Base-by-base conservation (phyloP, 2,888 invertebrate species). In the Sinopyrophorus schimmeli region DNA sequence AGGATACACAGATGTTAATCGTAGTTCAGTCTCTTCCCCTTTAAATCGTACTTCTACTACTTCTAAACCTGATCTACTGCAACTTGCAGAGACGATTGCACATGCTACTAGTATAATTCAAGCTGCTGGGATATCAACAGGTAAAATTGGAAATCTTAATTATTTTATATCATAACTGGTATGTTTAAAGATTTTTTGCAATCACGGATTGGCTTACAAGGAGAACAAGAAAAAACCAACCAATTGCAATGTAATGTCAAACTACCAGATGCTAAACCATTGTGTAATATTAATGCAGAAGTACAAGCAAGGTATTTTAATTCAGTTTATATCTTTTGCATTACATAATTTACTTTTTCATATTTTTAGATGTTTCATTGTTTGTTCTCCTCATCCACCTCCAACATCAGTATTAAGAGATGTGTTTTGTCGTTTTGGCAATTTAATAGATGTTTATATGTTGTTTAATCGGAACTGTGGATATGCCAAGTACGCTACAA, bases 391-490 rank as follows among this genome's bases (percentile, higher is more conserved):
- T 0, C 76, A 77, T 46, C 68, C 92, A 28, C 89, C 93, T 7
- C 86, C 90, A 1, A 76, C 85, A 58, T 81, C 86, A 48, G 85
- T 89, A 14, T 76, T 96, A 65, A 84, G 87, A 62, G 93, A 95
- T 71, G 83, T 91, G 11, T 95, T 95, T 71, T 90, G 90, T 62
- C 83, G 94, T 63, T 95, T 95, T 75, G 94, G 93, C 3, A 83
- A 87, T 68, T 77, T 95, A 5, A 92, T 94, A 47, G 93, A 92
- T 71, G 90, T 93, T 1, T 94, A 92, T 68, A 83, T 94, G 70
- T 75, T 95, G 59, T 86, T 86, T 32, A 89, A 92, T 67, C 89
- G 91, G 68, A 94, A 92, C 65, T 93, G 91, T 72, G 95, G 95
- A 0, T 95, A 92, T 74, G 94, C 91, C 3, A 90, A 92, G 64